Evolutionary conservation across 2,797 vertebrate genomes (phyloP).

Genomic region (Poeciliopsis paucimaculata): DNA sequence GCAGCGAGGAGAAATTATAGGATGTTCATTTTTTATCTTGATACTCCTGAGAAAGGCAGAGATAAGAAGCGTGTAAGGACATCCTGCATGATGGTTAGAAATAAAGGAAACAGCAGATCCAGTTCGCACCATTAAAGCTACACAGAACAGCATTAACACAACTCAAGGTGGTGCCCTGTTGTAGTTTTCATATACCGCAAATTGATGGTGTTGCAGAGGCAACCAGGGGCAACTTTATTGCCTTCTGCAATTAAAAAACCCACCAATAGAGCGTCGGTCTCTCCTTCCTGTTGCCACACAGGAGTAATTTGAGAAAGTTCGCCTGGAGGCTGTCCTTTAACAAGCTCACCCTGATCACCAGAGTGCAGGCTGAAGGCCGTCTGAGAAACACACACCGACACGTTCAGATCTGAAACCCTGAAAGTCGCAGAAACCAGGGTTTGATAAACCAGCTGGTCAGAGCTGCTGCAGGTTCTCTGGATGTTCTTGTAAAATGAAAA

Average conservation of each 20-base stretch:
- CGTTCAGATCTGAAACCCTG: constrained; percentile 35
- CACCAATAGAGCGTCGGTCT: constrained; percentile 48
- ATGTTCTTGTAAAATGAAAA: neutral
- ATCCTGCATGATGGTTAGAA: constrained; percentile 26
- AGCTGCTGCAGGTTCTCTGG: neutral
- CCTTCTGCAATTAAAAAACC: constrained; percentile 63
- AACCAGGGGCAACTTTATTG: constrained; percentile 38
- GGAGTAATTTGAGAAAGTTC: constrained; percentile 72
- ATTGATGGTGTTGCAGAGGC: constrained; percentile 20
- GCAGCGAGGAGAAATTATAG: constrained; percentile 62
- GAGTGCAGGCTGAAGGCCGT: constrained; percentile 53
- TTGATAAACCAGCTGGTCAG: neutral
- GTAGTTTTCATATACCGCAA: constrained; percentile 53
- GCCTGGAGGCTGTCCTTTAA: constrained; percentile 71
- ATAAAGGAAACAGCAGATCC: constrained; percentile 6
- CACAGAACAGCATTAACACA: constrained; percentile 46
- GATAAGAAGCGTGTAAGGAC: constrained; percentile 52
- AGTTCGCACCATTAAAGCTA: constrained; percentile 40
- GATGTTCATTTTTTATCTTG: constrained; percentile 66
- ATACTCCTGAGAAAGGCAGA: constrained; percentile 57
- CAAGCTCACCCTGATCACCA: constrained; percentile 61
- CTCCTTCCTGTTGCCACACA: constrained; percentile 42
- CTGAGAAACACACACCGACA: constrained; percentile 61
- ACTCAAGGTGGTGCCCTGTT: constrained; percentile 43
- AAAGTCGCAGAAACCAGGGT: neutral